Base-by-base conservation (phyloP, 2,888 invertebrate species). In the Julus scandinavius region DNA sequence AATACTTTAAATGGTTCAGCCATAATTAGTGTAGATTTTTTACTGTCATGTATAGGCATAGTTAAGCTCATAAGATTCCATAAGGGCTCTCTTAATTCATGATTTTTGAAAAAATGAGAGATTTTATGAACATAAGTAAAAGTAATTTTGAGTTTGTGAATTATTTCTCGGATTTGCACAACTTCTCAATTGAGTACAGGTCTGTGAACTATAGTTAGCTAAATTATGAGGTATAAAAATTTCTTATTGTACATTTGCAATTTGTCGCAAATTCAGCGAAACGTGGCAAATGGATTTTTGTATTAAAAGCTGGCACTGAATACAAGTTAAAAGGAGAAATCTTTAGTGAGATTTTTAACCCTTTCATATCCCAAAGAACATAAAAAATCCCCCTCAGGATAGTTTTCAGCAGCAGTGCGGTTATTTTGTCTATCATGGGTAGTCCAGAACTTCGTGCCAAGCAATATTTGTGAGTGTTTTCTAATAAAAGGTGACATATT, bases 261-360 rank as follows among this genome's bases (percentile, higher is more conserved):
- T 72, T n/a, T 29, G 11, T 80, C 13, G 38, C 38, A 80, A 80
- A 80, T 3, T 80, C 38, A 38, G 38, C 13, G 29, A 38, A 13
- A 13, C 80, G 9, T 38, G 13, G 2, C 80, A 9, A 13, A 38
- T 80, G 80, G 38, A 38, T 80, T 80, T 80, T 80, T 38, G 20
- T 80, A 13, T 80, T 38, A 80, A 80, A 80, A 38, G 80, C 80
- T 80, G 38, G 80, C 80, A 80, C 2, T 38, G 80, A 38, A 20
- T 80, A 1, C 38, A 38, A 7, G 80, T 80, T 38, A 20, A 38
- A 13, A 80, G 13, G 38, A 80, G 38, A 38, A 80, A 72, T 29
- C 29, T 29, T 29, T 80, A 80, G 80, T 80, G 80, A 38, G 80
- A 80, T 80, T 80, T 80, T 80, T 80, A 38, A 80, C 80, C 80